Evolutionary conservation across 2,888 invertebrate genomes (phyloP).

Genomic region (Ischnus inquisitorius): DNA sequence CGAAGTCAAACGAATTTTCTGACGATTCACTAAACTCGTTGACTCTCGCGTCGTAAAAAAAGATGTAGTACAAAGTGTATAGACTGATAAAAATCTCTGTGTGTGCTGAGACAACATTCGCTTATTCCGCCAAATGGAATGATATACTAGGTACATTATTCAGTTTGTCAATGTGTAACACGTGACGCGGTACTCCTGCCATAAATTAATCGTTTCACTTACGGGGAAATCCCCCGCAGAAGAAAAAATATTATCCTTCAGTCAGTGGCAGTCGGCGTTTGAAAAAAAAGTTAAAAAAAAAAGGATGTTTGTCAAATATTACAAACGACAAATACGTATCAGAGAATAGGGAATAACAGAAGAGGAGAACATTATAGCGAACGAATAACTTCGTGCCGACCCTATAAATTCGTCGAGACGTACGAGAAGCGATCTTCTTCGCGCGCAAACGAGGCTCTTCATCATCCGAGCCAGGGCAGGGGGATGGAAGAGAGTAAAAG

Average conservation of each 20-base stretch:
- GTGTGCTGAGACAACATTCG: too few species aligned
- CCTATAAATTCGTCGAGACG: constrained; percentile 64
- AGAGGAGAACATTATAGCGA: constrained; percentile 47
- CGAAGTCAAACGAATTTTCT: not conserved
- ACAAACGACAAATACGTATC: not conserved
- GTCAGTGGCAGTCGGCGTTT: not conserved
- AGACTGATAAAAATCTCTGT: constrained; percentile 11
- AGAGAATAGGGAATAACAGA: not conserved
- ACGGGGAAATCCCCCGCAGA: too few species aligned
- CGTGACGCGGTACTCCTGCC: too few species aligned
- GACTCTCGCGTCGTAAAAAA: constrained; percentile 22
- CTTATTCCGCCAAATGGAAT: too few species aligned
- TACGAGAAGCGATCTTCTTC: constrained; percentile 59
- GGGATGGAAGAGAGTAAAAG: constrained; percentile 20
- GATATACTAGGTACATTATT: too few species aligned
- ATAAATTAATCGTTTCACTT: too few species aligned
- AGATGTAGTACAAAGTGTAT: not conserved
- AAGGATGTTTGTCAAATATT: not conserved
- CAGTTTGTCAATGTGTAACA: too few species aligned
- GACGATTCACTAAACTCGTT: constrained; percentile 12
- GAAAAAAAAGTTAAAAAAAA: not conserved
- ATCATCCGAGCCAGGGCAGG: constrained; percentile 41
- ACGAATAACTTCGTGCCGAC: constrained; percentile 52
- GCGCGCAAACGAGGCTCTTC: constrained; percentile 63
- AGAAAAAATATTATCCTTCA: too few species aligned